Percentiles rank a stretch among this genome's conserved stretches.
These are phyloP conservation scores for Macrostomum lignano DNA, from an alignment of 1,140 invertebrate species.

Conservation along the genomic window DNA sequence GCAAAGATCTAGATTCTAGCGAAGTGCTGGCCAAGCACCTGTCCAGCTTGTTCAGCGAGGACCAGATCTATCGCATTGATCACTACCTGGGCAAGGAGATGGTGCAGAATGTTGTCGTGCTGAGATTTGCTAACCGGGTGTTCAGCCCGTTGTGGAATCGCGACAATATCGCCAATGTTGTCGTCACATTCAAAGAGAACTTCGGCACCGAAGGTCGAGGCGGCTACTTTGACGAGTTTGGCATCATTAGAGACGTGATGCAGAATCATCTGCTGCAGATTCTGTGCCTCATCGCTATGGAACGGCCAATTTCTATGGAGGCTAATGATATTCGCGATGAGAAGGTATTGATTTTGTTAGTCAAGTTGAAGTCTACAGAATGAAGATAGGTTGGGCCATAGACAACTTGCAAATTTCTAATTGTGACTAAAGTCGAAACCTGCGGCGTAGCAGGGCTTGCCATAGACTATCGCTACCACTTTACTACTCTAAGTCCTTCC, in stretches of 20 bases:
- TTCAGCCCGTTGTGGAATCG: conserved; percentile 35
- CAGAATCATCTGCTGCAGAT: conserved; percentile 96
- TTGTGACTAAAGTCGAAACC: too few relatives aligned
- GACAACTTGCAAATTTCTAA: too few relatives aligned
- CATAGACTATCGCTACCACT: too few relatives aligned
- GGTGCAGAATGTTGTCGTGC: conserved; percentile 93
- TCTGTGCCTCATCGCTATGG: conserved; percentile 84
- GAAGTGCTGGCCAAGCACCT: conserved; percentile 57
- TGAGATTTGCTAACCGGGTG: conserved; percentile 34
- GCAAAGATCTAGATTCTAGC: conserved; percentile 56
- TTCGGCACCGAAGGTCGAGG: conserved; percentile 91
- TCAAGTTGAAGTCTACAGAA: too few relatives aligned
- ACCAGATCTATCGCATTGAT: conserved; percentile 86
- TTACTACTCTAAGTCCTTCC: too few relatives aligned
- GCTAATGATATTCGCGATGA: conserved; percentile 90
- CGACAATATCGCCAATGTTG: conserved; percentile 69
- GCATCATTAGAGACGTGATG: conserved; percentile 88
- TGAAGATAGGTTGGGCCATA: too few relatives aligned
- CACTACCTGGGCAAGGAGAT: conserved; percentile 99
- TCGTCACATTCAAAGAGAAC: conserved; percentile 91
- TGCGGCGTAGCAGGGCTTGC: too few relatives aligned
- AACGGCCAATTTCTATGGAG: conserved; percentile 66
- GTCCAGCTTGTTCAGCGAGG: conserved; percentile 57
- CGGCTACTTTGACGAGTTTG: conserved; percentile 93
- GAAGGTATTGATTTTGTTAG: too few relatives aligned